Evolutionary conservation across 2,113 vertebrate genomes (phyloP).

Genomic region (Coreoperca whiteheadi): DNA sequence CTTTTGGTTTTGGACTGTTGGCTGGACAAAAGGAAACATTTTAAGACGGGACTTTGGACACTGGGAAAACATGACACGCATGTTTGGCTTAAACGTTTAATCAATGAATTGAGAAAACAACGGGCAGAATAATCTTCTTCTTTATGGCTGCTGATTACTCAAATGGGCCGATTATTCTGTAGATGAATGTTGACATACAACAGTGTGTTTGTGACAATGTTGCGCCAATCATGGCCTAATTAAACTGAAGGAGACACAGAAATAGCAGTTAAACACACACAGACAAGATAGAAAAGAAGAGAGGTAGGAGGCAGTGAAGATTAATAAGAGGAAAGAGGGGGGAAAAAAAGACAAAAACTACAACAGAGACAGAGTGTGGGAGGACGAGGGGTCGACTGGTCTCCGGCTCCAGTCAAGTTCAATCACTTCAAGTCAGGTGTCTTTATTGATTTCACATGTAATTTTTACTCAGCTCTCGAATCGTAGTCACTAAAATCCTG

Average conservation of each 20-base stretch:
- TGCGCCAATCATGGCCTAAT: not conserved
- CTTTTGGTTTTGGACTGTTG: not conserved
- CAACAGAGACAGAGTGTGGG: not conserved
- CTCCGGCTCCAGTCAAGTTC: conserved; percentile 41
- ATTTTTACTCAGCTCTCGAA: conserved; percentile 25
- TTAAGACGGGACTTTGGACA: no score
- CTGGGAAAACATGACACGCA: not conserved
- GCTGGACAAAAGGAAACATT: not conserved
- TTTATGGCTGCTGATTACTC: not conserved
- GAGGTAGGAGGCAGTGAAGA: not conserved
- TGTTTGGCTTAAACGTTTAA: not conserved
- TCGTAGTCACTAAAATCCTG: conserved; percentile 42
- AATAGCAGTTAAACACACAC: not conserved
- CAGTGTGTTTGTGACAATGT: not conserved
- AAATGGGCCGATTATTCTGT: not conserved
- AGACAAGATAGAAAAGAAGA: not conserved
- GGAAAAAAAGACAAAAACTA: no score
- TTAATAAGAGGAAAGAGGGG: conserved; percentile 18
- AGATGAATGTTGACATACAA: not conserved
- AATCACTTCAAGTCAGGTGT: conserved; percentile 36
- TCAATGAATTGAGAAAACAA: not conserved
- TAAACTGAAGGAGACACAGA: not conserved
- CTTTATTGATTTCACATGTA: conserved; percentile 45
- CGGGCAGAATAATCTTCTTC: not conserved
- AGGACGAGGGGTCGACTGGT: not conserved